Percentiles rank a stretch among this genome's conserved stretches.
phyloP scores from a whole-genome alignment of 2,888 invertebrate genomes.

The Phania funesta region DNA sequence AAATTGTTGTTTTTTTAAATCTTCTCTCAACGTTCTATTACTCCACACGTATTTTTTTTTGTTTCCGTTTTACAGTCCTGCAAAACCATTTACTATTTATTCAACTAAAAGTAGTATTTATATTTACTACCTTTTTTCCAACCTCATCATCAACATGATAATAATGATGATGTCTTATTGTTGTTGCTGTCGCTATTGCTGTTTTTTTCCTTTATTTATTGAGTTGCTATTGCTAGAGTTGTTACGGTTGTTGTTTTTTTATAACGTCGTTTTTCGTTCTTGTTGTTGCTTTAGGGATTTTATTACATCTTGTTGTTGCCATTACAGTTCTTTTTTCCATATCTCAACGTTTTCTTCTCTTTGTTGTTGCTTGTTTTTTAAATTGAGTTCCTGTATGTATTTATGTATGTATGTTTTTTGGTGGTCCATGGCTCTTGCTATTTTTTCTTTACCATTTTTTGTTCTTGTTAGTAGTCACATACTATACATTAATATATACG shows the following conservation, averaged over 20 bases:
- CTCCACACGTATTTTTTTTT: neutral
- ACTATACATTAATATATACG: neutral
- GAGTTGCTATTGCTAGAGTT: conserved; percentile 61
- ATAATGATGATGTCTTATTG: neutral
- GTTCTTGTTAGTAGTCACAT: conserved; percentile 60
- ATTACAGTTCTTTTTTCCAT: neutral
- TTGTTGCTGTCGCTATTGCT: conserved; percentile 6
- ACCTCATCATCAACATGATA: conserved; percentile 6
- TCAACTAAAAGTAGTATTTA: neutral
- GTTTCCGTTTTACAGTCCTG: conserved; percentile 8
- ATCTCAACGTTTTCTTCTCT: conserved; percentile 52
- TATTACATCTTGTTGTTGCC: conserved; percentile 44
- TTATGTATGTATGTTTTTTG: conserved; percentile 65
- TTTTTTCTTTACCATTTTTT: conserved; percentile 32
- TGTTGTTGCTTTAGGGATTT: conserved; percentile 63
- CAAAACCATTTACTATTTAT: conserved; percentile 15
- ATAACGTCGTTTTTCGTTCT: conserved; percentile 7
- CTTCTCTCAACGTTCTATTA: neutral
- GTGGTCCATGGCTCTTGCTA: conserved; percentile 71
- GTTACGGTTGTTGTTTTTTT: conserved; percentile 28
- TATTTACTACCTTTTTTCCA: conserved; percentile 37
- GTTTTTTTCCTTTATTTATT: conserved; percentile 59
- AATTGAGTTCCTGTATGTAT: conserved; percentile 58
- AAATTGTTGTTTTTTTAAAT: no score
- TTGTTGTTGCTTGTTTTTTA: conserved; percentile 30